Percentiles rank a stretch among this genome's conserved stretches.
These are phyloP conservation scores for Ceratitis capitata DNA, from an alignment of 1,140 invertebrate genomes.

Conservation along the genomic window DNA sequence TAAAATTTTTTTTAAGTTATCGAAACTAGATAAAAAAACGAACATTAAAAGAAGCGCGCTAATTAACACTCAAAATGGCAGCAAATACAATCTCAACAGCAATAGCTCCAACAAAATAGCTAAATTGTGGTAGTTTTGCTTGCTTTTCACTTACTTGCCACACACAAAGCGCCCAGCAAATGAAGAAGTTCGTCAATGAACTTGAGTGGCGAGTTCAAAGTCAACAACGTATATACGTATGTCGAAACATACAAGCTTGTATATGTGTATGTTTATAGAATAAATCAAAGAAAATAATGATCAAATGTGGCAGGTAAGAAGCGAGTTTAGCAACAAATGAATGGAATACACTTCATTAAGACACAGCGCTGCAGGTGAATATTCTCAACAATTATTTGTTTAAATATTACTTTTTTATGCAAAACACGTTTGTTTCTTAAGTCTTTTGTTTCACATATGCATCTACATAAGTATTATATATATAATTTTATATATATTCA, in stretches of 20 bases:
- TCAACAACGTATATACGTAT: neutral
- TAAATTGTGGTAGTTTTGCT: too few species aligned
- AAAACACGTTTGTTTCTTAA: conserved; percentile 40
- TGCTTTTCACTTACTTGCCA: neutral
- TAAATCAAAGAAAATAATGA: neutral
- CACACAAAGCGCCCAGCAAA: neutral
- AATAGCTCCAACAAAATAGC: neutral
- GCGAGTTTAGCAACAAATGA: neutral
- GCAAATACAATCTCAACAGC: neutral
- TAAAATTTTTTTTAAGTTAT: too few species aligned
- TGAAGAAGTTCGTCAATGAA: conserved; percentile 16
- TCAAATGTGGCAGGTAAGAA: neutral
- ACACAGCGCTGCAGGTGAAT: too few species aligned
- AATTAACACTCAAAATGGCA: neutral
- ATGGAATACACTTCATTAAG: neutral
- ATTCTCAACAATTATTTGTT: neutral
- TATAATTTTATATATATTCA: neutral
- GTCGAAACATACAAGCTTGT: neutral
- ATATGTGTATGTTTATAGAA: neutral
- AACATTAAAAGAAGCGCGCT: too few species aligned
- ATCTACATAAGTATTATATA: neutral
- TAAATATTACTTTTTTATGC: neutral
- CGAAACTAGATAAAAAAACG: too few species aligned
- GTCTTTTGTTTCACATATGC: conserved; percentile 23
- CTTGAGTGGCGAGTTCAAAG: conserved; percentile 37